These are phyloP conservation scores for Heterodera filipjevi DNA, from an alignment of 2,888 invertebrate species.

Conservation along the genomic window DNA sequence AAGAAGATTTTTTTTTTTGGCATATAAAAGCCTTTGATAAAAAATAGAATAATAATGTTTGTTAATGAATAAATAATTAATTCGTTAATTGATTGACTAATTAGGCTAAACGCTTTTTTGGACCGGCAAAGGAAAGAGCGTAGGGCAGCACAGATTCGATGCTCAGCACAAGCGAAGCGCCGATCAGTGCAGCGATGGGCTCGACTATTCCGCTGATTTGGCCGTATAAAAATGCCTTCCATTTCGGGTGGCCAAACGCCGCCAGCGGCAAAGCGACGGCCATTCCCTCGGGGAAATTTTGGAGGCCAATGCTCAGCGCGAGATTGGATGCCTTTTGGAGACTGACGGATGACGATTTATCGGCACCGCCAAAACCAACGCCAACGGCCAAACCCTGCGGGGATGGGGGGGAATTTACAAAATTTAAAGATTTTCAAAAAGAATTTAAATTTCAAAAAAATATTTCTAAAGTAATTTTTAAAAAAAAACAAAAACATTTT, in stretches of 20 bases:
- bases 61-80: neutral
- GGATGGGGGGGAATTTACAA: neutral
- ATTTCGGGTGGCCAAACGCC: conserved; percentile 86
- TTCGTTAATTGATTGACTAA: neutral
- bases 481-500: too few species aligned
- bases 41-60: neutral
- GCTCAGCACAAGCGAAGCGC: conserved; percentile 77
- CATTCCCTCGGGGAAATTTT: conserved; percentile 96
- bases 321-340: conserved; percentile 88
- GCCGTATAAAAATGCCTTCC: conserved; percentile 77
- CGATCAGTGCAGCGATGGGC: conserved; percentile 89
- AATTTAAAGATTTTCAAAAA: neutral
- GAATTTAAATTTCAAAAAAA: neutral
- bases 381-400: conserved; percentile 82
- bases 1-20: too few species aligned
- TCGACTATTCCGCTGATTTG: conserved; percentile 83
- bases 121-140: conserved; percentile 77
- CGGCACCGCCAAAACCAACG: conserved; percentile 92
- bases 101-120: neutral
- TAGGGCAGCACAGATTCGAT: conserved; percentile 84
- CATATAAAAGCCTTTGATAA: too few species aligned
- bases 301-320: conserved; percentile 95
- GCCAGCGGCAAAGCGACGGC: conserved; percentile 93
- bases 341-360: conserved; percentile 77
- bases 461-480: too few species aligned